Evolutionary conservation across 2,797 vertebrate genomes (phyloP).

Genomic region (Acipenser transmontanus): DNA sequence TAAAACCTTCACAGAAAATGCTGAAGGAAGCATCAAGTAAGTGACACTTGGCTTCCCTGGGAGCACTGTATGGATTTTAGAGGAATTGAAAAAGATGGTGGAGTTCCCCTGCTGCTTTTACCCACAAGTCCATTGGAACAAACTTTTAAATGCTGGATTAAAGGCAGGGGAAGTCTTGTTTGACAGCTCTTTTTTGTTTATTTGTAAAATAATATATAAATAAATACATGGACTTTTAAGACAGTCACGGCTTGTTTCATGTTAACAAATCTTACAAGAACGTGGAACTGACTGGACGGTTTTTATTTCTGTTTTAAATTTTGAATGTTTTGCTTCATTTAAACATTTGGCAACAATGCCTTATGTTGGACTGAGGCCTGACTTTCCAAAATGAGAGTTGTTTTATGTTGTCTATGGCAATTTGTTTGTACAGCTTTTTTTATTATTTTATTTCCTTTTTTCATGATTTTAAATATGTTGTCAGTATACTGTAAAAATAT

Average conservation of each 20-base stretch:
- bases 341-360: constrained; percentile 51
- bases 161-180: constrained; percentile 44
- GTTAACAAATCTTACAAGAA: constrained; percentile 62
- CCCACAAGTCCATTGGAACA: constrained; percentile 53
- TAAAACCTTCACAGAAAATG: constrained; percentile 79
- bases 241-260: constrained; percentile 52
- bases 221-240: constrained; percentile 47
- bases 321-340: constrained; percentile 62
- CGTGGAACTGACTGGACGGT: constrained; percentile 78
- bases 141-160: constrained; percentile 50
- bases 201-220: constrained; percentile 46
- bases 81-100: constrained; percentile 44
- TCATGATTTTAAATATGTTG: constrained; percentile 63
- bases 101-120: constrained; percentile 48
- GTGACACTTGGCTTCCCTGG: constrained; percentile 67
- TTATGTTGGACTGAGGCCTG: constrained; percentile 58
- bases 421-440: constrained; percentile 72
- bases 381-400: constrained; percentile 76
- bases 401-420: constrained; percentile 86
- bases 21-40: constrained; percentile 97
- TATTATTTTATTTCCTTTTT: constrained; percentile 50
- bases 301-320: constrained; percentile 73
- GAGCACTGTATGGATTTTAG: constrained; percentile 61
- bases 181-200: constrained; percentile 46
- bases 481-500: constrained; percentile 81